Evolutionary conservation across 1,140 invertebrate species (phyloP), one percentile per base, ranked within the genome.

Genomic region (Euglossa dilemma): DNA sequence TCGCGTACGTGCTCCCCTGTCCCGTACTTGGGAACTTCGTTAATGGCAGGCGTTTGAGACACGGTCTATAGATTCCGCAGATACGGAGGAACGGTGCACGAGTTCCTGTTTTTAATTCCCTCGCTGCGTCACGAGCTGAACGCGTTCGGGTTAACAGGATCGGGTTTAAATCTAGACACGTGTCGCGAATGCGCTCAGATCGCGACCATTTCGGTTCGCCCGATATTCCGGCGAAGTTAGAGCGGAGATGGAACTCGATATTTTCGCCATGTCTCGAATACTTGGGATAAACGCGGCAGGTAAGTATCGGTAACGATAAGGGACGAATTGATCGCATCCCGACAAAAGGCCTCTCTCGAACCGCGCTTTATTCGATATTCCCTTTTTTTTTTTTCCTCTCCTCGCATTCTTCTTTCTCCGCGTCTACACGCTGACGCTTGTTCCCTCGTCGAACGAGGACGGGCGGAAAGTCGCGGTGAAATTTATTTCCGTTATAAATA

Each of bases 401-500:
- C 25, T 75, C 47, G 25, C 50, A 50, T 63, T 45, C 57, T 57
- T 77, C 74, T 63, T 76, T 80, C 56, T 43, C 52, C 11, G 47
- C 16, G 43, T 82, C 25, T 57, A 45, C 12, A 20, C 43, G 20
- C 12, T 28, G 28, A 70, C 28, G 36, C 52, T 64, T 50, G 75
- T 59, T 70, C 66, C n/a, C 36, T 16, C 36, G 25, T 70, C 54
- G 74, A 76, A 45, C 64, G 54, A 25, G 54, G 72, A 23, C 25
- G 45, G 23, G 54, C 47, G 52, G 57, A 83, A 75, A 83, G 64
- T 64, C 67, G 57, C 28, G 73, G 16, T 45, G 36, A 71, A 79
- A 83, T 83, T 83, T 83, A 83, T 78, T 71, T 71, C 81, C 66
- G 81, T 83, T 83, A 83, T 83, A 83, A 83, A 83, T 83, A 83